Conservation (phyloP, 37 sponge, comb jelly and placozoan genomes). For the Oopsacas minuta region DNA sequence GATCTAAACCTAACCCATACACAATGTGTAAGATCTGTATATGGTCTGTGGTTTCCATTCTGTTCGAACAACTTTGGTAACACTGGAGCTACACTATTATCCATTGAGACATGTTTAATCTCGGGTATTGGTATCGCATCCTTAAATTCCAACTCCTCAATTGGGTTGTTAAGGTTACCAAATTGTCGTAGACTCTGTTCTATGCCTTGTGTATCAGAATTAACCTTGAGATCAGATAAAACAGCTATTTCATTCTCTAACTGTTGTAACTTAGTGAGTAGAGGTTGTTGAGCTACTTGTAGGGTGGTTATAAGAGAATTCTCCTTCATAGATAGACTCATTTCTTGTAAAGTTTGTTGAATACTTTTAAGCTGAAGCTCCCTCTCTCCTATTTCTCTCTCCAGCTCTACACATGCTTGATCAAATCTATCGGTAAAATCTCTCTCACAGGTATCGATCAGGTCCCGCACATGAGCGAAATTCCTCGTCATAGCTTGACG, state of each 20-base stretch:
- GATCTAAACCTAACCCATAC: background rate
- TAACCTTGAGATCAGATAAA: background rate
- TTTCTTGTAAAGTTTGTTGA: background rate
- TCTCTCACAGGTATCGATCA: background rate
- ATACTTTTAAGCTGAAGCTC: background rate
- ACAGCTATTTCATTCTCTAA: background rate
- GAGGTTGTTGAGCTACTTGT: background rate
- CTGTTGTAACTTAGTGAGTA: background rate
- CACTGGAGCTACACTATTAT: background rate
- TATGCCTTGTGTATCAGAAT: background rate
- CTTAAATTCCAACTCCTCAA: constrained; percentile 12
- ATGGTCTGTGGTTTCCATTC: background rate
- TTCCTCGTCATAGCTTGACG: background rate
- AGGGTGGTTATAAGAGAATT: background rate
- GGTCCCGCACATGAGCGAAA: background rate
- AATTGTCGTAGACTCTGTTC: background rate
- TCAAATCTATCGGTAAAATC: background rate
- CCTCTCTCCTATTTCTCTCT: background rate
- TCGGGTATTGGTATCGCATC: background rate
- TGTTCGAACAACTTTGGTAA: too few relatives aligned
- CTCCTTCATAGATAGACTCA: constrained; percentile 10
- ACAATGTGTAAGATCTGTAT: background rate
- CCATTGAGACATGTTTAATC: background rate
- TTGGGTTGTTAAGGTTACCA: background rate
- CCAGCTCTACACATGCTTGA: background rate